Evolutionary conservation across 2,113 vertebrate genomes (phyloP).

Genomic region (Solea senegalensis): DNA sequence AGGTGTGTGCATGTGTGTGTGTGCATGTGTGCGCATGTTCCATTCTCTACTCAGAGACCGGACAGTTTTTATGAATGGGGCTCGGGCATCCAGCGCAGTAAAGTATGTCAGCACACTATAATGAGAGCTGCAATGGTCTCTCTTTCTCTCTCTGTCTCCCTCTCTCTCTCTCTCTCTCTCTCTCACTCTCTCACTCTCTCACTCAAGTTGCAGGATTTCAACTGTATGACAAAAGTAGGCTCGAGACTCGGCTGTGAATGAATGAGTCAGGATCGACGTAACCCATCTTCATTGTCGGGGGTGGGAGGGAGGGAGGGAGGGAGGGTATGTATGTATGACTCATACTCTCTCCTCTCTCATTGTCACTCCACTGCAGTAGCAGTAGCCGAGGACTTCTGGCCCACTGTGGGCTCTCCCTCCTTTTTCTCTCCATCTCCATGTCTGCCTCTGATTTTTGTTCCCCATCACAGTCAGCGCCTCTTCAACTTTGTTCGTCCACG

Average conservation of each 20-base stretch:
- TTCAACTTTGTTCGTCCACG: too few species aligned
- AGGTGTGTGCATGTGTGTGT: not conserved
- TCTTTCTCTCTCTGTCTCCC: too few species aligned
- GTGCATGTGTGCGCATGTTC: conserved; percentile 9
- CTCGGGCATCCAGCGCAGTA: conserved; percentile 40
- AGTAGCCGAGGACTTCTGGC: conserved; percentile 60
- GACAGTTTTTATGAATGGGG: conserved; percentile 68
- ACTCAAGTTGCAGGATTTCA: conserved; percentile 65
- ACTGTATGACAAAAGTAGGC: conserved; percentile 65
- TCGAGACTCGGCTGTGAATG: conserved; percentile 62
- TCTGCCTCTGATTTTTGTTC: conserved; percentile 4
- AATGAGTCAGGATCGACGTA: conserved; percentile 77
- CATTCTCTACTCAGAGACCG: conserved; percentile 33
- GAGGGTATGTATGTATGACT: conserved; percentile 65
- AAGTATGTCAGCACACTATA: conserved; percentile 66
- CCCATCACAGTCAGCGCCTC: not conserved
- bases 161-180: too few species aligned
- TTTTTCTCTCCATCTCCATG: conserved; percentile 44
- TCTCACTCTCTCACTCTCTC: too few species aligned
- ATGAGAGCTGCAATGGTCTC: conserved; percentile 54
- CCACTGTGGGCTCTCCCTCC: conserved; percentile 59
- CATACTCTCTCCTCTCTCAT: conserved; percentile 74
- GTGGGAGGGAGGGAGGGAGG: not conserved
- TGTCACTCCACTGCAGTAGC: conserved; percentile 76
- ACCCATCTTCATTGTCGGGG: conserved; percentile 45